Conservation (phyloP, 2,113 vertebrate genomes). For the Actenoides hombroni region DNA sequence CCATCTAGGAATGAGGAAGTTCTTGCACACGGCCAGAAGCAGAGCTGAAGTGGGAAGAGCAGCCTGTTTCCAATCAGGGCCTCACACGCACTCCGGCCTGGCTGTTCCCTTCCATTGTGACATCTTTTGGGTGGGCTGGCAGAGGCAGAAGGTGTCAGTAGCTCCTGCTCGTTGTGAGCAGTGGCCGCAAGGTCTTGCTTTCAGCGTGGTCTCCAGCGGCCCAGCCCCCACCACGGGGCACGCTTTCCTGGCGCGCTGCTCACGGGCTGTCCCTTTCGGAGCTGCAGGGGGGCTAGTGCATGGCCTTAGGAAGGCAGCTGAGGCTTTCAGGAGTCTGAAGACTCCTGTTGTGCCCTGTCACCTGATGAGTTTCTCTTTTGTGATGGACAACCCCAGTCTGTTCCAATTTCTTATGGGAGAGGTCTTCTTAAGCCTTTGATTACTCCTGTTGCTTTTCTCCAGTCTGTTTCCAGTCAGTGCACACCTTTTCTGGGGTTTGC, state of each 20-base stretch:
- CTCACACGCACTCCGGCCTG: constrained; percentile 2
- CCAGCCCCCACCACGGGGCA: not conserved
- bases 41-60: constrained; percentile 15
- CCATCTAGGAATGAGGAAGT: constrained; percentile 57
- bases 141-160: not conserved
- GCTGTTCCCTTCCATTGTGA: not conserved
- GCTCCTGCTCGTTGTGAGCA: not conserved
- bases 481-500: not conserved
- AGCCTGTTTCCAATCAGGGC: constrained; percentile 57
- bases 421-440: not conserved
- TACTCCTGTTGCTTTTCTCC: not conserved
- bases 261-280: not conserved
- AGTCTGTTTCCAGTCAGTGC: not conserved
- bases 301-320: not conserved
- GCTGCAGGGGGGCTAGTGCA: not conserved
- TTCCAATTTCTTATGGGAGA: not conserved
- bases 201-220: not conserved
- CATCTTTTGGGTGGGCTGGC: not conserved
- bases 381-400: not conserved
- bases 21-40: not conserved
- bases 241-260: not conserved
- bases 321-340: not conserved
- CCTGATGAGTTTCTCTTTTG: not conserved
- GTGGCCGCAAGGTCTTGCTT: not conserved
- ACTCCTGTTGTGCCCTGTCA: not conserved